Evolutionary conservation across 2,113 vertebrate genomes (phyloP), one percentile per base, ranked within the genome.

Genomic region (Noturus placidus): DNA sequence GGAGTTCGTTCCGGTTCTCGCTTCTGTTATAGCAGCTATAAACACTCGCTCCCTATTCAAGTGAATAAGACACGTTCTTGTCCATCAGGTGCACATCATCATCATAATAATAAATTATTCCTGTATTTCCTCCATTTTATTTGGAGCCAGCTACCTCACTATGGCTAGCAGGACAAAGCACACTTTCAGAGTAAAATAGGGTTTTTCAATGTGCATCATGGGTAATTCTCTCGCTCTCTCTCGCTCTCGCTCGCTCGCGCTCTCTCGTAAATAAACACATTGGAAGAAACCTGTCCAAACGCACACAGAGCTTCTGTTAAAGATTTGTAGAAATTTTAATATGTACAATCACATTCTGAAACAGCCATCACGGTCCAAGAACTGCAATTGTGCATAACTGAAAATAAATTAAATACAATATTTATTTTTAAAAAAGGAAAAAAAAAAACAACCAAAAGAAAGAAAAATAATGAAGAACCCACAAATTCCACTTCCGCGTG

Each of bases 241-340:
- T n/a, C n/a, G n/a, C n/a, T n/a, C n/a, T n/a, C n/a, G n/a, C n/a
- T n/a, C n/a, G n/a, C n/a, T n/a, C n/a, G n/a, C n/a, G n/a, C n/a
- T n/a, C n/a, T n/a, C n/a, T n/a, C n/a, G n/a, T n/a, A n/a, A n/a
- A n/a, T n/a, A n/a, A n/a, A n/a, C n/a, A n/a, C n/a, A n/a, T n/a
- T n/a, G n/a, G n/a, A n/a, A n/a, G n/a, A n/a, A n/a, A n/a, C 25
- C 11, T 50, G 72, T 50, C 10, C 13, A 5, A 27, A 76, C 8
- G 3, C 42, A 50, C 42, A n/a, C 74, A 0, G 3, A 77, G 35
- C 9, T 82, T 88, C 79, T 89, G 35, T 87, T 91, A 87, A 92
- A 91, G 89, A 91, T 87, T 91, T 92, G 92, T 90, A 93, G 91
- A 93, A 94, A 82, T 89, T 92, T 91, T 93, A 93, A 92, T 93